Percentiles rank a stretch among this genome's conserved stretches.
phyloP scores from a whole-genome alignment of 2,113 vertebrate species.

The Nerophis lumbriciformis region DNA sequence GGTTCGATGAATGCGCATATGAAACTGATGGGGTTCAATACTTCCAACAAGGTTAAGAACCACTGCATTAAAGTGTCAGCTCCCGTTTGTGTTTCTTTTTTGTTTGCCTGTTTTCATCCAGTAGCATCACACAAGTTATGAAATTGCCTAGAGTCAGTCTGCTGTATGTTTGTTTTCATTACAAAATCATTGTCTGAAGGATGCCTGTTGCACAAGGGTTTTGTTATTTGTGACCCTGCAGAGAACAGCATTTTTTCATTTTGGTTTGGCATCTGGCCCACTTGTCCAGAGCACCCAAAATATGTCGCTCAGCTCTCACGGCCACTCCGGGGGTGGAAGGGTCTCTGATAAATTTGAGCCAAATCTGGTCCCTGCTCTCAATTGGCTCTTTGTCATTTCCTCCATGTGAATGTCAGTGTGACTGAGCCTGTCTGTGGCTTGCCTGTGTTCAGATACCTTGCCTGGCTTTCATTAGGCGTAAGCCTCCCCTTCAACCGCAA shows the following conservation, averaged over 20 bases:
- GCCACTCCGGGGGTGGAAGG: conserved; percentile 10
- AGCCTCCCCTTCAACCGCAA: conserved; percentile 27
- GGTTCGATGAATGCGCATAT: too few species aligned
- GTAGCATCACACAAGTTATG: conserved; percentile 29
- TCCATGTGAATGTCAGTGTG: conserved; percentile 38
- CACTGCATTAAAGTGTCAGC: conserved; percentile 27
- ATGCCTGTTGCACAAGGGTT: conserved; percentile 39
- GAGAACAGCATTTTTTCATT: conserved; percentile 44
- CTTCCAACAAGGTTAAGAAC: too few species aligned
- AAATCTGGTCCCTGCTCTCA: conserved; percentile 38
- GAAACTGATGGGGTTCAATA: too few species aligned
- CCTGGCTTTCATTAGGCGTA: conserved; percentile 37
- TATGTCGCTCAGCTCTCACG: conserved; percentile 24
- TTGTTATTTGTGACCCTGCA: conserved; percentile 39
- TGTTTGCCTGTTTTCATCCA: conserved; percentile 23
- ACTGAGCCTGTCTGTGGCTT: conserved; percentile 31
- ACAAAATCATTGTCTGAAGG: conserved; percentile 42
- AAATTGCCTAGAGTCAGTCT: conserved; percentile 36
- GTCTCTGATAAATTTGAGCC: conserved; percentile 38
- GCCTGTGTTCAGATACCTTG: conserved; percentile 33
- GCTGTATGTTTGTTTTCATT: conserved; percentile 39
- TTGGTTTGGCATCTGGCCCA: conserved; percentile 34
- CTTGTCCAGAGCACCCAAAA: conserved; percentile 33
- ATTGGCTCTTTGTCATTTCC: conserved; percentile 50
- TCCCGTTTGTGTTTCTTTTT: conserved; percentile 27